Evolutionary conservation across 2,888 invertebrate species (phyloP), one percentile per base, ranked within the genome.

Genomic region (Ganaspis brasiliensis): DNA sequence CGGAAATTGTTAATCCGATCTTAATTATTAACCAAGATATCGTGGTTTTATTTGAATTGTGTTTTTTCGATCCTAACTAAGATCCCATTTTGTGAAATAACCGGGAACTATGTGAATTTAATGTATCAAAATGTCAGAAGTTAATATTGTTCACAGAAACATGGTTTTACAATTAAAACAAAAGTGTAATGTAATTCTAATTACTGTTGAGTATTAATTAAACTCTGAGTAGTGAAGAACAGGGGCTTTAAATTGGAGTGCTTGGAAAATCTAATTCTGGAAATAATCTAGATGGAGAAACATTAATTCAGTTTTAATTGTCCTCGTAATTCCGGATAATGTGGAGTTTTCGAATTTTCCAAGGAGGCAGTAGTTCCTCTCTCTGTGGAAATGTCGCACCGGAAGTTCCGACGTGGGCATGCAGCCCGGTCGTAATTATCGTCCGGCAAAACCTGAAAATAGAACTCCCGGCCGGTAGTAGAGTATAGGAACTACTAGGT

Each of bases 371-470:
- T 67, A 63, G 12, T 24, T n/a, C 61, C 8, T 19, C 45, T 45
- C 24, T 5, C 0, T 3, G 37, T 6, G 40, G 45, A 67, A 37
- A 40, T 37, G 40, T 67, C 24, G 24, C 24, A 67, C 40, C 67
- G 67, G 67, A 67, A 67, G 40, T 67, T 67, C 45, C 67, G 24
- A 24, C 24, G n/a, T 59, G 31, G 31, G 9, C 57, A 59, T 31
- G 26, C 31, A n/a, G 16, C 24, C 24, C 35, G 19, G 24, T 45
- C 45, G 40, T 67, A 45, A 67, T 67, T 67, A 67, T 67, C 10
- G 45, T 67, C 67, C 67, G 45, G 67, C 67, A 67, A 67, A 67
- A 45, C 40, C 37, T 67, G 67, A 67, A 67, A 67, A 67, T 67
- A 67, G 67, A 45, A 67, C 45, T 40, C 9, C 67, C 45, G 24